Conservation (phyloP, 2,113 vertebrate genomes). For the Corythornis cristatus region DNA sequence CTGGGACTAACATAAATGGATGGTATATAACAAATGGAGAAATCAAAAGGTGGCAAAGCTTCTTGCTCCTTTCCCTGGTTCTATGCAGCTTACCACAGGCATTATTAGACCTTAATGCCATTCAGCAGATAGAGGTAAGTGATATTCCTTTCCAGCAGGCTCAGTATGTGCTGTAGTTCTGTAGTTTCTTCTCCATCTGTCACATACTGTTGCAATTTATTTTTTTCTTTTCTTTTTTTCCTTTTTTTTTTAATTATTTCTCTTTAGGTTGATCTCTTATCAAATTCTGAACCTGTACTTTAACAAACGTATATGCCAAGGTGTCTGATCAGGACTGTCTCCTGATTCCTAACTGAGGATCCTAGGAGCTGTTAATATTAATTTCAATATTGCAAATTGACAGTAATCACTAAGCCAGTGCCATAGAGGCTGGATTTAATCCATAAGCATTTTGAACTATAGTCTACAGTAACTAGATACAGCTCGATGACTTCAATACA, state of each 20-base stretch:
- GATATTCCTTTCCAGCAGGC: neutral
- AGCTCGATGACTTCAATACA: neutral
- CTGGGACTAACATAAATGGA: neutral
- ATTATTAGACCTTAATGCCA: constrained; percentile 32
- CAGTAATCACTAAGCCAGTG: neutral
- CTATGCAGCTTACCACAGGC: neutral
- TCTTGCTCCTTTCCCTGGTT: neutral
- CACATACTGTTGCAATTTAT: neutral
- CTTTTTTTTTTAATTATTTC: neutral
- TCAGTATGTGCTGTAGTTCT: neutral
- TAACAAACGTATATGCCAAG: neutral
- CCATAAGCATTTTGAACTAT: neutral
- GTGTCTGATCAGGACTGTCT: neutral
- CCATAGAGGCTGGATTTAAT: neutral
- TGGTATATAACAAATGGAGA: constrained; percentile 12
- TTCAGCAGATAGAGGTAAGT: neutral
- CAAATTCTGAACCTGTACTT: neutral
- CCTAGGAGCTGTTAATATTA: neutral
- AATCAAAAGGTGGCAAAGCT: constrained; percentile 21
- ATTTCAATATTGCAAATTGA: neutral
- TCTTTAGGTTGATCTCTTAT: neutral
- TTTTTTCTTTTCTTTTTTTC: neutral
- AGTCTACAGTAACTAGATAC: neutral
- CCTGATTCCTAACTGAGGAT: neutral
- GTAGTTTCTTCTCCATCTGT: neutral